These are phyloP conservation scores for Styela plicata DNA, from an alignment of 23 tunicate genomes.

Conservation along the genomic window DNA sequence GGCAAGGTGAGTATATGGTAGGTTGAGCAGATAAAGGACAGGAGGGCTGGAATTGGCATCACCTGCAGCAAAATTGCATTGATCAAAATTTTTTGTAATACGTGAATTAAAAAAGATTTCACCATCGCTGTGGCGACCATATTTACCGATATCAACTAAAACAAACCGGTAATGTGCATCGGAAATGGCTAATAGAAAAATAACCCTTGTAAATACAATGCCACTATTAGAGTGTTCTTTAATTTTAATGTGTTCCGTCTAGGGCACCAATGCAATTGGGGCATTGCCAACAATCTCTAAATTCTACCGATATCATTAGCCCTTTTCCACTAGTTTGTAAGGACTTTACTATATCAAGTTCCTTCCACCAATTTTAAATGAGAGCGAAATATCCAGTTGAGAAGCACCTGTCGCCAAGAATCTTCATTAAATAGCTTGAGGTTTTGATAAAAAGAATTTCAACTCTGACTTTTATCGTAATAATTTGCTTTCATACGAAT, in stretches of 20 bases:
- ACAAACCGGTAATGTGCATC: conserved; percentile 1
- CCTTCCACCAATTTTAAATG: conserved; percentile 32
- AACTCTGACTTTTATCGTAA: no score
- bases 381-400: not conserved
- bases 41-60: no score
- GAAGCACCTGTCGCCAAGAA: conserved; percentile 15
- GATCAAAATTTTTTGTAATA: no score
- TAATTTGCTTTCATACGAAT: no score
- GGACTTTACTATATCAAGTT: conserved; percentile 6
- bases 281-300: not conserved
- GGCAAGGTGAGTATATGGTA: no score
- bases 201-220: not conserved
- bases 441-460: no score
- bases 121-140: no score
- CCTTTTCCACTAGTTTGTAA: not conserved
- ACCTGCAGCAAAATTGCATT: no score
- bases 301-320: not conserved
- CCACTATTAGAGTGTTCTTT: conserved; percentile 1
- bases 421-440: not conserved
- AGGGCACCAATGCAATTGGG: conserved; percentile 13
- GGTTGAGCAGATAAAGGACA: no score
- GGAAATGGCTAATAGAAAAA: not conserved
- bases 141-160: not conserved
- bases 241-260: not conserved
- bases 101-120: no score